These are phyloP conservation scores for Psix sp. DNA, from an alignment of 1,140 invertebrate species.

Conservation along the genomic window DNA sequence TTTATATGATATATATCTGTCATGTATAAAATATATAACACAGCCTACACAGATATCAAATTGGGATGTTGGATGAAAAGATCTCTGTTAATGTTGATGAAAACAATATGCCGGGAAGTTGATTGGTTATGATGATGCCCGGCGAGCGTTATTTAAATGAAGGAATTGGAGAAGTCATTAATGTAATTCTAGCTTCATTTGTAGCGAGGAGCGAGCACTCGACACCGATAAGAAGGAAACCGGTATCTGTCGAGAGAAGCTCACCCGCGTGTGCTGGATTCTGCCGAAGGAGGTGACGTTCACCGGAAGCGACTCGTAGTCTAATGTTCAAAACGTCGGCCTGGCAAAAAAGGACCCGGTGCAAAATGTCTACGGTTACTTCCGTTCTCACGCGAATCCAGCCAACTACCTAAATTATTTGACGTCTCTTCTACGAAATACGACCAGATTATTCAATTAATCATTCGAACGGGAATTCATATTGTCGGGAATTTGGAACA, in stretches of 20 bases:
- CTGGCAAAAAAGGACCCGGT: conserved; percentile 33
- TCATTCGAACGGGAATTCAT: no score
- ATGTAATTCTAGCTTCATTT: conserved; percentile 54
- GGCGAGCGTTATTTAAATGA: conserved; percentile 50
- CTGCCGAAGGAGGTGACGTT: conserved; percentile 37
- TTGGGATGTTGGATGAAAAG: not conserved
- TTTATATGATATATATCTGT: no score
- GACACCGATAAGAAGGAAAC: conserved; percentile 55
- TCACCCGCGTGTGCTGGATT: conserved; percentile 46
- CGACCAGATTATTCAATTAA: no score
- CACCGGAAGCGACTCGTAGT: conserved; percentile 42
- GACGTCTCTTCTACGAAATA: not conserved
- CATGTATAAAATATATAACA: no score
- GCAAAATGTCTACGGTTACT: conserved; percentile 43
- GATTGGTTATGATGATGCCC: conserved; percentile 37
- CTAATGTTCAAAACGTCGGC: conserved; percentile 25
- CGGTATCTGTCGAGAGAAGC: conserved; percentile 45
- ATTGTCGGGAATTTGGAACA: no score
- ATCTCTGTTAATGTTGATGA: conserved; percentile 26
- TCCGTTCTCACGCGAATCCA: conserved; percentile 56
- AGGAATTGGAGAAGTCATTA: conserved; percentile 45
- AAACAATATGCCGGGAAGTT: conserved; percentile 32
- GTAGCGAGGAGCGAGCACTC: conserved; percentile 45
- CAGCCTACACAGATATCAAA: no score
- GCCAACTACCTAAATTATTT: conserved; percentile 8